A percentile compares a stretch with the other conserved stretches of the same genome.
Evolutionary conservation across 2,888 invertebrate species (phyloP).

Genomic region (Coenonympha arcania): DNA sequence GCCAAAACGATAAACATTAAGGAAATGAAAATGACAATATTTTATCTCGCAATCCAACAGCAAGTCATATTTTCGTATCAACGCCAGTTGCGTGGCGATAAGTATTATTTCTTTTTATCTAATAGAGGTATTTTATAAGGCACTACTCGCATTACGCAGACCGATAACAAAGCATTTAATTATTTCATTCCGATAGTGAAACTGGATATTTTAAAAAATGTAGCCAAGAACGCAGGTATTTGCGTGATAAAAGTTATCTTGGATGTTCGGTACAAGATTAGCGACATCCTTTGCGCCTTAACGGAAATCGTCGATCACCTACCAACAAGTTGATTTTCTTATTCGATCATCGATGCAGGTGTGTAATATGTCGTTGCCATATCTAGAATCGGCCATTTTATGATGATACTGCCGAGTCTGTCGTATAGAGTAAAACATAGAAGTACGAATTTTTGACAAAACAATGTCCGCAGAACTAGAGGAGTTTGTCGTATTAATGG

Average conservation of each 20-base stretch:
- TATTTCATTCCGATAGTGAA: slow-evolving; percentile 3
- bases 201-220: slow-evolving; percentile 6
- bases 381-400: too few relatives aligned
- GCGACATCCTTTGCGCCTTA: slow-evolving; percentile 26
- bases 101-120: background rate
- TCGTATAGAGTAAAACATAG: too few relatives aligned
- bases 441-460: too few relatives aligned
- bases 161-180: slow-evolving; percentile 6
- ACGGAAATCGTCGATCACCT: slow-evolving; percentile 25
- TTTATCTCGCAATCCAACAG: slow-evolving; percentile 2
- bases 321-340: background rate
- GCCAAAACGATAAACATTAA: slow-evolving; percentile 8
- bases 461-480: too few relatives aligned
- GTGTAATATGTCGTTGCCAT: too few relatives aligned
- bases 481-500: too few relatives aligned
- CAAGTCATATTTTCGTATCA: too few relatives aligned
- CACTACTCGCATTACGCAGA: slow-evolving; percentile 9
- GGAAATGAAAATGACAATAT: slow-evolving; percentile 10
- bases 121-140: background rate
- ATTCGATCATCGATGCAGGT: too few relatives aligned
- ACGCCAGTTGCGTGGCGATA: background rate
- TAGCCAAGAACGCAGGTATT: slow-evolving; percentile 5
- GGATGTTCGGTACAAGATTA: slow-evolving; percentile 20
- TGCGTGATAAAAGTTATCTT: slow-evolving; percentile 15
- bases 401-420: too few relatives aligned